phyloP scores from a whole-genome alignment of 2,113 vertebrate genomes.

The Coptodon bakossiorum region DNA sequence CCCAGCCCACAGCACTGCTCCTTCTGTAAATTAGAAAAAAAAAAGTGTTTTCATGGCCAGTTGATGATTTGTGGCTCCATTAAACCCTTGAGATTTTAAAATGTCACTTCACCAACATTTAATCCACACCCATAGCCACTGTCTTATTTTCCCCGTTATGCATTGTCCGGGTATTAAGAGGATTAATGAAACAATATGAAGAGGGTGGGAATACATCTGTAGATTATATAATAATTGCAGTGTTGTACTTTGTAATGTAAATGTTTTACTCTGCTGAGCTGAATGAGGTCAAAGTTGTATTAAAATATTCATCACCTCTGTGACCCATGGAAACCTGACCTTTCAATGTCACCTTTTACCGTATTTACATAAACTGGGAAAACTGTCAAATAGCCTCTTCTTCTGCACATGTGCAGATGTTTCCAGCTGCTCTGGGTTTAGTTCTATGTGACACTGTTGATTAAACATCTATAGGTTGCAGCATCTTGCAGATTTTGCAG shows the following conservation, averaged over 20 bases:
- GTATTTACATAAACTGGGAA: background rate
- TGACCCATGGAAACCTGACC: background rate
- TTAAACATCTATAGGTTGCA: background rate
- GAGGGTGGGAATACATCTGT: background rate
- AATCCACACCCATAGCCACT: conserved; percentile 28
- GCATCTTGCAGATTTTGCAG: background rate
- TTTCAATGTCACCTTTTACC: background rate
- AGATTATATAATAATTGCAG: background rate
- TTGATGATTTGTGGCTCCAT: background rate
- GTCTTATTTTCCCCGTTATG: conserved; percentile 26
- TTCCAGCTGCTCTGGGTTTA: background rate
- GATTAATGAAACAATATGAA: conserved; percentile 47
- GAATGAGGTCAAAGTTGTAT: background rate
- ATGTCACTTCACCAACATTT: conserved; percentile 33
- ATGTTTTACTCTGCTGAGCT: background rate
- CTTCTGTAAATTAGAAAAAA: background rate
- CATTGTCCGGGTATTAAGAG: conserved; percentile 46
- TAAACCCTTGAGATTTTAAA: conserved; percentile 31
- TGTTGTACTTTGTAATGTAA: background rate
- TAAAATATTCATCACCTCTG: background rate
- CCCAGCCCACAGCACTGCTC: background rate
- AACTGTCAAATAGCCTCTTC: background rate
- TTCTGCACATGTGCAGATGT: background rate
- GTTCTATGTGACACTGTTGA: background rate
- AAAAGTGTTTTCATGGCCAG: background rate